Evolutionary conservation across 2,797 vertebrate species (phyloP).

Genomic region (Poecile montanus): DNA sequence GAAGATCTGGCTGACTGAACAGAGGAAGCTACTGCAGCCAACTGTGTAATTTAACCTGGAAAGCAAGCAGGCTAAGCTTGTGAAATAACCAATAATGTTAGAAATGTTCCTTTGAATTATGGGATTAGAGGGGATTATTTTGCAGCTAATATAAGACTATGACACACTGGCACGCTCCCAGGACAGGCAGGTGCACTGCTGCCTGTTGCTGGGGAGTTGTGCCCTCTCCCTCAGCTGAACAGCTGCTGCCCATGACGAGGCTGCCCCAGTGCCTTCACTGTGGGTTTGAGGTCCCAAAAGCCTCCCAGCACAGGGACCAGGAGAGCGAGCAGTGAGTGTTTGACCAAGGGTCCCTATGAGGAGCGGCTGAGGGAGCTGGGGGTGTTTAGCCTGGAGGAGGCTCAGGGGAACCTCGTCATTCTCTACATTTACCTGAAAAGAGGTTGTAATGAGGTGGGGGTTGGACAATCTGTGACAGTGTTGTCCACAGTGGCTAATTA

Average conservation of each 20-base stretch:
- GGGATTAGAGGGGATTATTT: neutral
- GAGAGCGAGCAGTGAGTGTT: fast-evolving
- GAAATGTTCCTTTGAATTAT: neutral
- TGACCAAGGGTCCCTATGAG: too few species aligned
- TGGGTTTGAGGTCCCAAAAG: neutral
- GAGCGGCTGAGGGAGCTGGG: neutral
- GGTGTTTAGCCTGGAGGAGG: neutral
- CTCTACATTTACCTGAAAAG: neutral
- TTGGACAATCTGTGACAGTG: neutral
- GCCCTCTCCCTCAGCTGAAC: neutral
- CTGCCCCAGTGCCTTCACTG: neutral
- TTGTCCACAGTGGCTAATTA: too few species aligned
- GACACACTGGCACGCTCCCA: fast-evolving
- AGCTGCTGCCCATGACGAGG: neutral
- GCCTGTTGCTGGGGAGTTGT: neutral
- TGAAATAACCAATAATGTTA: neutral
- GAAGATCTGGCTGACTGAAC: neutral
- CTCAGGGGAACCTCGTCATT: neutral
- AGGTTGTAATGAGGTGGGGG: neutral
- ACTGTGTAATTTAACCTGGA: neutral
- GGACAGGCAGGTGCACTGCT: neutral
- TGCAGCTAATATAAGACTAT: neutral
- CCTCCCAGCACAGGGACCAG: fast-evolving
- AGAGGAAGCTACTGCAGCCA: neutral
- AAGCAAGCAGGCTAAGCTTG: neutral